These are phyloP conservation scores for Neoniphon sammara DNA, from an alignment of 2,797 vertebrate species.

Conservation along the genomic window DNA sequence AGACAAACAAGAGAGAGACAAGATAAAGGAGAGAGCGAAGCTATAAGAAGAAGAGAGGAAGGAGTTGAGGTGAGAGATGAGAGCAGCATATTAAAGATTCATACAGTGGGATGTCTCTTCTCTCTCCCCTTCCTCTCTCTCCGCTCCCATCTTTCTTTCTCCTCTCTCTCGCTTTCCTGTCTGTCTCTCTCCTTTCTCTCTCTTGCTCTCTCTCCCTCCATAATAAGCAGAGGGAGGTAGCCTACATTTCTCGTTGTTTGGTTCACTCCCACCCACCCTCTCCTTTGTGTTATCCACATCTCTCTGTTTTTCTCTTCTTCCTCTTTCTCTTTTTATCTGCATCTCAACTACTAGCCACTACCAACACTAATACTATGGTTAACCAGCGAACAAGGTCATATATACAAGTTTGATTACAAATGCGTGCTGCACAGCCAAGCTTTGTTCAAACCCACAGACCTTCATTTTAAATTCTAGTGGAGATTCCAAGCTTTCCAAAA, in stretches of 20 bases:
- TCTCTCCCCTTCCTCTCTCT: neutral
- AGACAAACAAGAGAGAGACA: neutral
- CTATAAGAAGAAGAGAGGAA: neutral
- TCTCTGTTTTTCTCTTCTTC: neutral
- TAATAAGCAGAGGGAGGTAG: neutral
- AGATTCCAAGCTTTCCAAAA: no score
- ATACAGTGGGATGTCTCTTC: conserved; percentile 15
- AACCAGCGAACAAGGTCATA: no score
- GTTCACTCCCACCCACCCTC: neutral
- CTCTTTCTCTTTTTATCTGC: neutral
- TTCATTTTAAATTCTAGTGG: no score
- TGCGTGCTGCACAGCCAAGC: no score
- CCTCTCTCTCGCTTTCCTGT: neutral
- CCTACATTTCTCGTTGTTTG: neutral
- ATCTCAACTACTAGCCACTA: no score
- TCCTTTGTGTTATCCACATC: neutral
- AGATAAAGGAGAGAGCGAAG: neutral
- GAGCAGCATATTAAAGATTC: conserved; percentile 46
- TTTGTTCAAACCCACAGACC: no score
- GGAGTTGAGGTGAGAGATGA: neutral
- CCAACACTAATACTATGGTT: no score
- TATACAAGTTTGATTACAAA: no score
- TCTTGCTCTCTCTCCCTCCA: neutral
- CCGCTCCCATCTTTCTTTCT: neutral
- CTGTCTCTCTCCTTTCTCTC: neutral